Conservation (phyloP, 92 coral and sea anemone genomes). For the Siderastrea siderea region DNA sequence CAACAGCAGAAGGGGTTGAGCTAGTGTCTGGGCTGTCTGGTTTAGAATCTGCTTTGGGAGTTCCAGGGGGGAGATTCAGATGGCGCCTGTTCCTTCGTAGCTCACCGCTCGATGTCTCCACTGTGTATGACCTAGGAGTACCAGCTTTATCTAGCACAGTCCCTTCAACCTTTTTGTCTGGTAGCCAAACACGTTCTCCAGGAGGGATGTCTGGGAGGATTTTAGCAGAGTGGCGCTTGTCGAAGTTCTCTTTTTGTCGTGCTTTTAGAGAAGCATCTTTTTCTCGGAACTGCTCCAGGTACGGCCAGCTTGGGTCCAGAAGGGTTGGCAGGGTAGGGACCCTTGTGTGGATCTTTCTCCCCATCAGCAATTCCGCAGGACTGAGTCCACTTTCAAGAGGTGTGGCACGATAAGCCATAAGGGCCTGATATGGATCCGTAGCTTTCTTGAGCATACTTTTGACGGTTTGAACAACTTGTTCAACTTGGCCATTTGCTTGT, state of each 20-base stretch:
- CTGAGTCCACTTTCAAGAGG: no score
- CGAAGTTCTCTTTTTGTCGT: constrained; percentile 61
- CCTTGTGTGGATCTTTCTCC: no score
- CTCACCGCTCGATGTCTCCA: constrained; percentile 45
- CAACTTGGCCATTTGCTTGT: no score
- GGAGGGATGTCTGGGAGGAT: constrained; percentile 46
- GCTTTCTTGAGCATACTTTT: no score
- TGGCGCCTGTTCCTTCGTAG: constrained; percentile 69
- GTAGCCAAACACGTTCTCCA: constrained; percentile 61
- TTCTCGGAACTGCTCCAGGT: constrained; percentile 50
- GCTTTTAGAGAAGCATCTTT: constrained; percentile 48
- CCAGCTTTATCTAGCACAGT: constrained; percentile 37
- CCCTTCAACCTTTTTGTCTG: constrained; percentile 38
- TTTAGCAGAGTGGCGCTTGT: constrained; percentile 50
- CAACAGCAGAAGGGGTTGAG: neutral
- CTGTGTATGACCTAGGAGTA: constrained; percentile 20
- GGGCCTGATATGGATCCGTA: no score
- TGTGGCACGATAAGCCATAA: no score
- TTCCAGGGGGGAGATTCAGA: constrained; percentile 51
- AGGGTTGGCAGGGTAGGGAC: constrained; percentile 27
- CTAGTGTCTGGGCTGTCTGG: neutral
- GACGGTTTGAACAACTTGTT: no score
- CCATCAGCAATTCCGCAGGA: no score
- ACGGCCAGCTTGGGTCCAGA: constrained; percentile 48
- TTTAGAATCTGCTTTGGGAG: neutral